A percentile compares a stretch with the other conserved stretches of the same genome.
phyloP scores from a whole-genome alignment of 2,797 vertebrate genomes.

The Amblyopsis hoosieri region DNA sequence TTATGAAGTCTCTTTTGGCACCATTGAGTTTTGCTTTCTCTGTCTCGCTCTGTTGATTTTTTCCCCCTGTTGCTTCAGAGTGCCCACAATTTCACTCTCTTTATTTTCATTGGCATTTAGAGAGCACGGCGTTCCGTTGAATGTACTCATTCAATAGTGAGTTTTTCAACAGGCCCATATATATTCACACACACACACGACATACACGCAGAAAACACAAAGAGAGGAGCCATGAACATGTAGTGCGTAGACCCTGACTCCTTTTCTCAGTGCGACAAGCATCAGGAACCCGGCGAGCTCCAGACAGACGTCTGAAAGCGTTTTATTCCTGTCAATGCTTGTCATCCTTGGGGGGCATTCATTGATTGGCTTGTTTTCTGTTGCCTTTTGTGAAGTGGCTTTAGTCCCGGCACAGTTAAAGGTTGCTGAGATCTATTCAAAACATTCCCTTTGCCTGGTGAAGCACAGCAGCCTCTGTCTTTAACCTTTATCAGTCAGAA shows the following conservation, averaged over 20 bases:
- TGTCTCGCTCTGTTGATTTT: slow-evolving; percentile 72
- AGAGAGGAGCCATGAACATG: slow-evolving; percentile 49
- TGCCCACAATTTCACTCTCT: slow-evolving; percentile 72
- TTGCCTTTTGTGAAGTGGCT: slow-evolving; percentile 63
- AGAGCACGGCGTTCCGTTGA: slow-evolving; percentile 61
- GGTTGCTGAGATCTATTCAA: slow-evolving; percentile 65
- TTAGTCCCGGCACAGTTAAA: slow-evolving; percentile 59
- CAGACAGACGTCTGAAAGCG: slow-evolving; percentile 63
- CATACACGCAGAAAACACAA: slow-evolving; percentile 34
- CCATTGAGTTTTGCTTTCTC: slow-evolving; percentile 71
- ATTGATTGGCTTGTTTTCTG: slow-evolving; percentile 73
- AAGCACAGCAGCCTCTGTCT: slow-evolving; percentile 47
- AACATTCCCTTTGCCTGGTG: slow-evolving; percentile 54
- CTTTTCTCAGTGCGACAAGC: slow-evolving; percentile 56
- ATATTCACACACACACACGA: slow-evolving; percentile 39
- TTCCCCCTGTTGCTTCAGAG: slow-evolving; percentile 68
- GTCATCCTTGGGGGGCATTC: slow-evolving; percentile 57
- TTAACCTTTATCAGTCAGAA: slow-evolving; percentile 60
- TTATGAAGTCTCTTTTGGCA: slow-evolving; percentile 73
- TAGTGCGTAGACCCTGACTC: slow-evolving; percentile 53
- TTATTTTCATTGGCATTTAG: slow-evolving; percentile 80
- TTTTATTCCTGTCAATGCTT: slow-evolving; percentile 50
- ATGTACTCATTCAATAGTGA: slow-evolving; percentile 70
- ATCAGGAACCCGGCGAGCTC: slow-evolving; percentile 56
- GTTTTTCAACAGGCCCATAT: slow-evolving; percentile 56